A percentile compares a stretch with the other conserved stretches of the same genome.
phyloP scores from a whole-genome alignment of 2,797 vertebrate species.

The Ceryle rudis region DNA sequence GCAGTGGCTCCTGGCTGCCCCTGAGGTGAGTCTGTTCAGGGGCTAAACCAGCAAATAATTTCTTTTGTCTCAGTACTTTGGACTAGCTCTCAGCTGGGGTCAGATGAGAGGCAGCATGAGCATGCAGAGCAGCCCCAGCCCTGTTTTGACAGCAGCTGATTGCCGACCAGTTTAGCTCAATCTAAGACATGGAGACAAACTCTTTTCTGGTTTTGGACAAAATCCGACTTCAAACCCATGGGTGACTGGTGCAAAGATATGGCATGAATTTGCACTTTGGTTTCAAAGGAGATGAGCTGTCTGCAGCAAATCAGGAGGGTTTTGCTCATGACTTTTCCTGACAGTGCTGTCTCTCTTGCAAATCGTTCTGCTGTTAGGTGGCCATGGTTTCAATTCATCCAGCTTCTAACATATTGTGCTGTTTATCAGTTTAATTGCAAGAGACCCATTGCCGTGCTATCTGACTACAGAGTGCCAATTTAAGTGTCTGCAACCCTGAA shows the following conservation, averaged over 20 bases:
- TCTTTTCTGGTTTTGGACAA: neutral
- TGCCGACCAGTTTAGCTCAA: neutral
- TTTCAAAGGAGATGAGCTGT: neutral
- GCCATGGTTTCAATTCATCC: neutral
- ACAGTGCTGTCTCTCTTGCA: neutral
- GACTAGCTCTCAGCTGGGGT: neutral
- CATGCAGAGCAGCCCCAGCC: neutral
- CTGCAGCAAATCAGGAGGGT: neutral
- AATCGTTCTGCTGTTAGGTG: neutral
- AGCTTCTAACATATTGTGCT: neutral
- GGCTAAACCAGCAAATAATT: neutral
- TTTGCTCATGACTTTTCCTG: neutral
- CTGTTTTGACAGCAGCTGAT: neutral
- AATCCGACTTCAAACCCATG: neutral
- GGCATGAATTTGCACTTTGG: fast-evolving
- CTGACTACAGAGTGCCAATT: neutral
- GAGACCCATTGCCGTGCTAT: neutral
- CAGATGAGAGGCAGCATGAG: neutral
- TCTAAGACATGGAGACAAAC: fast-evolving
- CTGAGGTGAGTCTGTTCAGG: neutral
- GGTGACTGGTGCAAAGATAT: neutral
- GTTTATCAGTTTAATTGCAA: neutral
- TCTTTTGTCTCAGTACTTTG: neutral
- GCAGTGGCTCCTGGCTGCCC: neutral
- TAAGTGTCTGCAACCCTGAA: neutral